A percentile compares a stretch with the other conserved stretches of the same genome.
These are phyloP conservation scores for Operophtera brumata DNA, from an alignment of 2,888 invertebrate species.

Conservation along the genomic window DNA sequence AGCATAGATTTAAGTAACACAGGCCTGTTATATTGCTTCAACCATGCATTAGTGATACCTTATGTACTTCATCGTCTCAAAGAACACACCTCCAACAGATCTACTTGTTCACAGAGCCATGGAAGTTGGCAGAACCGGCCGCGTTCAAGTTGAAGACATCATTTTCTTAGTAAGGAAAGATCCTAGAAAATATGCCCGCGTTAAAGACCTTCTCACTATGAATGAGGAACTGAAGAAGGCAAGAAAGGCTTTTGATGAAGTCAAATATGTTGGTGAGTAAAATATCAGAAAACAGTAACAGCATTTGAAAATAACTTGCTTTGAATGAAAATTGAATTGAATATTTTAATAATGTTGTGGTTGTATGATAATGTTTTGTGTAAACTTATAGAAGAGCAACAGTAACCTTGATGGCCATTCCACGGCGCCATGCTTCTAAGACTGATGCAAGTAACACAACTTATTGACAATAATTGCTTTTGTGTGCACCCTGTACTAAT, in stretches of 20 bases:
- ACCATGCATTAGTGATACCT: too few relatives aligned
- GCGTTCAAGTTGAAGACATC: slow-evolving; percentile 99
- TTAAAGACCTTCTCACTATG: slow-evolving; percentile 98
- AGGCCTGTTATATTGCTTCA: too few relatives aligned
- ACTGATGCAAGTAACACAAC: slow-evolving; percentile 76
- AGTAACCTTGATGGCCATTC: slow-evolving; percentile 66
- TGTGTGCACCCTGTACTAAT: slow-evolving; percentile 49
- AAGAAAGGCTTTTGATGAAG: slow-evolving; percentile 99
- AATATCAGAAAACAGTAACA: neutral
- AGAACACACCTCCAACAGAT: too few relatives aligned
- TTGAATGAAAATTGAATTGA: neutral
- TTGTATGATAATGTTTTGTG: slow-evolving; percentile 42
- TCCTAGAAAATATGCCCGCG: slow-evolving; percentile 96
- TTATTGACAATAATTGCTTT: slow-evolving; percentile 60
- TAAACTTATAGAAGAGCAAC: slow-evolving; percentile 77
- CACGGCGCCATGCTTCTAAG: slow-evolving; percentile 69
- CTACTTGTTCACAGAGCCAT: slow-evolving; percentile 84
- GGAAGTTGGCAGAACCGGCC: slow-evolving; percentile 97
- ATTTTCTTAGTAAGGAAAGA: slow-evolving; percentile 98
- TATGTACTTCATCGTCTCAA: too few relatives aligned
- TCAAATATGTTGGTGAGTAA: slow-evolving; percentile 93
- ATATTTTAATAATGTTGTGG: slow-evolving; percentile 5
- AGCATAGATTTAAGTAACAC: too few relatives aligned
- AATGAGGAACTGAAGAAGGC: slow-evolving; percentile 99
- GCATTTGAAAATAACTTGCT: neutral